These are phyloP conservation scores for Athalia rosae DNA, from an alignment of 2,888 invertebrate species.

Conservation along the genomic window DNA sequence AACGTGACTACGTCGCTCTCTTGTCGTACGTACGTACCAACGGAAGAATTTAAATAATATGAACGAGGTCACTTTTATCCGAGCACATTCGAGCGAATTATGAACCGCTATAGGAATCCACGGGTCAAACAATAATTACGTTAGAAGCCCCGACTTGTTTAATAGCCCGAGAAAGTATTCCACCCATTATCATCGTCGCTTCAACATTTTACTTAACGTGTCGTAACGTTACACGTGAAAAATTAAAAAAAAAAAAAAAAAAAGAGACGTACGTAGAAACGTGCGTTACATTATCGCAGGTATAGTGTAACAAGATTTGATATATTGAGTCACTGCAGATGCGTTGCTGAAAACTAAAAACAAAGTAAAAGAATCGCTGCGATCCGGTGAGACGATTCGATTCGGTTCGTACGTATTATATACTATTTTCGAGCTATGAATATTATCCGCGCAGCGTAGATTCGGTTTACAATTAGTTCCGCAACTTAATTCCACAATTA, in stretches of 20 bases:
- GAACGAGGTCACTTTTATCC: too few relatives aligned
- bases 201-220: neutral
- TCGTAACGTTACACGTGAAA: neutral
- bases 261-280: too few relatives aligned
- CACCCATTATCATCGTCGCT: neutral
- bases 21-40: too few relatives aligned
- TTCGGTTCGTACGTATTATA: slow-evolving; percentile 1
- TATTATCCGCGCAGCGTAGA: neutral
- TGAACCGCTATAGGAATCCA: neutral
- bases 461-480: slow-evolving; percentile 3
- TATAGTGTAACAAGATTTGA: too few relatives aligned
- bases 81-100: too few relatives aligned
- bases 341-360: neutral
- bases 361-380: neutral
- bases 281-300: too few relatives aligned
- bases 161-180: slow-evolving; percentile 4
- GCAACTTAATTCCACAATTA: slow-evolving; percentile 22
- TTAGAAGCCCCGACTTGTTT: neutral
- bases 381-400: neutral
- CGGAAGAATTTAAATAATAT: too few relatives aligned
- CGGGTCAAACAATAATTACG: too few relatives aligned
- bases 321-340: too few relatives aligned
- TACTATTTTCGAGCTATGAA: neutral
- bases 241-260: too few relatives aligned
- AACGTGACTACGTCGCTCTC: too few relatives aligned